Base-by-base conservation (phyloP, 2,113 vertebrate genomes). In the Lanius ludovicianus region DNA sequence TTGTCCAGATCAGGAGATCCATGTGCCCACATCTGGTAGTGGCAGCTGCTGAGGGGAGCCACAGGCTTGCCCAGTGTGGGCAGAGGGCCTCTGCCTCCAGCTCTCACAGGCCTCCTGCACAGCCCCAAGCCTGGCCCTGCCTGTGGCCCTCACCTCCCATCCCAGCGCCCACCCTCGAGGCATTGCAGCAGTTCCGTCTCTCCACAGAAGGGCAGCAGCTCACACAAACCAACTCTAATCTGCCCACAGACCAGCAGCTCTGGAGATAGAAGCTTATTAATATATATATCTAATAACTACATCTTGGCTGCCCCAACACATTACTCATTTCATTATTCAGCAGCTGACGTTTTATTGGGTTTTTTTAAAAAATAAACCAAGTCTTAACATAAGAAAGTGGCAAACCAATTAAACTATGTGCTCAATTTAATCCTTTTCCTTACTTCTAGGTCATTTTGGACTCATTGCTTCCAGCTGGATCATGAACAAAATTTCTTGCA, bases 211-310 rank as follows among this genome's bases (percentile, higher is more conserved):
- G 8, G 31, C 80, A 64, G 31, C 22, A 64, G 27, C 22, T n/a
- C 33, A 24, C 15, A 37, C 35, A 57, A 42, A 57, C 22, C 50
- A 64, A 2, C 11, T 27, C 13, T 4, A n/a, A 13, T 10, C 15
- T n/a, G 57, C 37, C 50, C 64, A 57, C 33, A 30, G 42, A n/a
- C 15, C 20, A 23, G 33, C 6, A 11, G 37, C 50, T 71, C 13
- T 13, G 35, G 42, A 4, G 1, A 47, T 17, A 0, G 0, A 31
- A 37, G 9, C 15, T 41, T 19, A 28, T 16, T 16, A 37, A 28
- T 37, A 52, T 2, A 52, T 2, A 24, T 7, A 28, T 13, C 27
- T 67, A 85, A 60, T 44, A 78, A 47, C 1, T 0, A 13, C 3
- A 1, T 39, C 64, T 67, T 80, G 56, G 33, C 19, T 93, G 60